Evolutionary conservation across 64 coral and sea anemone genomes (phyloP), one percentile per base, ranked within the genome.

Genomic region (Astreopora myriophthalma): DNA sequence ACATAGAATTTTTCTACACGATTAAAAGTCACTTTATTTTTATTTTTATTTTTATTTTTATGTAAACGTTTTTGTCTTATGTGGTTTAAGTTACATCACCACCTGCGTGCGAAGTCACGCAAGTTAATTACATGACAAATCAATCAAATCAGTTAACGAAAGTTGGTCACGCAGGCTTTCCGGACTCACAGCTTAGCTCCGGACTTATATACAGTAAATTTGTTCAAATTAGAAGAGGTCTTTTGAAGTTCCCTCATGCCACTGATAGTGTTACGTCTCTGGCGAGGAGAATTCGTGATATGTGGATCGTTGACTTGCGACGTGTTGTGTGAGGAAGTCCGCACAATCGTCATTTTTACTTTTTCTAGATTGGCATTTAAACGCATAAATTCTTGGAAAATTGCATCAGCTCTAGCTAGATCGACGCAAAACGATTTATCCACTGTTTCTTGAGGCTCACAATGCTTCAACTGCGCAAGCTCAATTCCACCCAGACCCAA

Each of bases 351-450:
- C 74, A 90, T 74, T 69, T 97, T 97, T 0, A 69, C 95, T 19
- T 74, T 90, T 20, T 66, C 57, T 23, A 97, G 69, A 86, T 92
- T 94, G 24, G 79, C 88, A 37, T 94, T 94, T 60, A 97, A 78
- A 64, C 85, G 87, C 27, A 97, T 34, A 80, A 90, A 97, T 79
- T 97, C 91, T 25, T 97, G 95, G 60, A 97, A 97, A 73, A 97
- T 75, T 0, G 91, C 81, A 76, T 97, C 95, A 48, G 87, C 89
- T 39, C 86, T 97, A 6, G 79, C 44, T 3, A 97, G 36, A n/a
- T 97, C 95, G 20, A 16, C 22, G 30, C 67, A 77, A 61, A 97
- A 94, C 6, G 95, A 90, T 73, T 86, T 73, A 39, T 90, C 72
- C 33, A 87, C 8, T 23, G 30, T 42, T 26, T 86, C 74, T 2